A percentile compares a stretch with the other conserved stretches of the same genome.
Evolutionary conservation across 2,888 invertebrate species (phyloP).

Genomic region (Mythimna loreyi): DNA sequence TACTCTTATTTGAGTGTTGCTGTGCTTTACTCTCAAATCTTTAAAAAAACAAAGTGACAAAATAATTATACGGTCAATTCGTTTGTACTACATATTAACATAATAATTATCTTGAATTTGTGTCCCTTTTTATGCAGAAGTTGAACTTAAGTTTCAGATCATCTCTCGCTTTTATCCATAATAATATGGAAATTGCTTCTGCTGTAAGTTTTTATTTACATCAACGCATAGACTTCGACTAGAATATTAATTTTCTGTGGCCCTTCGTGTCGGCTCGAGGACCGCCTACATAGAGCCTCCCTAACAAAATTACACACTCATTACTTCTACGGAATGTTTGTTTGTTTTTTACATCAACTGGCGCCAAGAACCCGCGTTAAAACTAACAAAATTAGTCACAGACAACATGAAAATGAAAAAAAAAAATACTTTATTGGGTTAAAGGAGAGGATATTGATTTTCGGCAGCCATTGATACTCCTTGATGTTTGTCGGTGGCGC

Average conservation of each 20-base stretch:
- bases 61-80: slow-evolving; percentile 1
- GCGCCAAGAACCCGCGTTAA: slow-evolving; percentile 78
- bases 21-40: slow-evolving; percentile 1
- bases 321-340: slow-evolving; percentile 87
- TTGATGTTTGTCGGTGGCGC: slow-evolving; percentile 60
- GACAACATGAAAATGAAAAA: slow-evolving; percentile 78
- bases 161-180: slow-evolving; percentile 13
- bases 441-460: slow-evolving; percentile 71
- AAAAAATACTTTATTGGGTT: slow-evolving; percentile 77
- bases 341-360: slow-evolving; percentile 85
- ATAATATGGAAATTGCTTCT: slow-evolving; percentile 36
- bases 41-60: slow-evolving; percentile 13
- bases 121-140: slow-evolving; percentile 7
- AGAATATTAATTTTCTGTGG: slow-evolving; percentile 77
- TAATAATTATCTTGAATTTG: neutral
- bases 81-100: neutral
- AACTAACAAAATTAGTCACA: slow-evolving; percentile 88
- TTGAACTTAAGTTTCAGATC: slow-evolving; percentile 1
- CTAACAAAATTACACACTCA: slow-evolving; percentile 88
- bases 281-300: slow-evolving; percentile 86
- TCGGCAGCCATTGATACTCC: slow-evolving; percentile 65
- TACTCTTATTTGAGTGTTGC: slow-evolving; percentile 2
- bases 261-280: slow-evolving; percentile 64
- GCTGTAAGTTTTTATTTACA: slow-evolving; percentile 55
- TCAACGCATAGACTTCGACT: slow-evolving; percentile 53